Percentiles rank a stretch among this genome's conserved stretches.
Conservation (phyloP, 2,888 invertebrate genomes). For the Chaitophorus viminalis region DNA sequence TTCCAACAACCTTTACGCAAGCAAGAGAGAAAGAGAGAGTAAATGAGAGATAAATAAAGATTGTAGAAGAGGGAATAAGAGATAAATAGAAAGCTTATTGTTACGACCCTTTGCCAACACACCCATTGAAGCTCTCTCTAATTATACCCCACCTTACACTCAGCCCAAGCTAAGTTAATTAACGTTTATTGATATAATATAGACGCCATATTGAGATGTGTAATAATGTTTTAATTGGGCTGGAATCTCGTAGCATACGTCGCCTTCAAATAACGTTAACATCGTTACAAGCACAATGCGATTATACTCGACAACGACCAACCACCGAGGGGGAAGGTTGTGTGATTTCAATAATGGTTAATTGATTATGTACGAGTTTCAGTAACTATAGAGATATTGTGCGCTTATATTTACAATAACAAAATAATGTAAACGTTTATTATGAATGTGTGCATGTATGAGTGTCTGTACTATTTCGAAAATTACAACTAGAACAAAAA, state of each 20-base stretch:
- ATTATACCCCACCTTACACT: conserved; percentile 39
- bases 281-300: background rate
- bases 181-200: conserved; percentile 52
- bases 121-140: conserved; percentile 33
- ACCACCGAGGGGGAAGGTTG: background rate
- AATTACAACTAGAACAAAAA: background rate
- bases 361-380: background rate
- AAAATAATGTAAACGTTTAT: background rate
- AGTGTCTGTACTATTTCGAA: background rate
- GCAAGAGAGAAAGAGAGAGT: background rate
- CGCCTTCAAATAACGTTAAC: background rate
- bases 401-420: background rate
- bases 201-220: conserved; percentile 16
- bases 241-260: background rate
- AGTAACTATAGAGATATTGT: background rate
- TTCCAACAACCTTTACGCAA: conserved; percentile 15
- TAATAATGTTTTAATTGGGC: conserved; percentile 25
- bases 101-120: conserved; percentile 48
- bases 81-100: conserved; percentile 29
- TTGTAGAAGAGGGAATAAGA: background rate
- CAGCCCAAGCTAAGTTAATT: conserved; percentile 11
- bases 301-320: conserved; percentile 1
- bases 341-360: background rate
- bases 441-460: background rate
- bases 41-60: background rate